phyloP scores from a whole-genome alignment of 2,113 vertebrate species.

The human (Homo sapiens) region DNA sequence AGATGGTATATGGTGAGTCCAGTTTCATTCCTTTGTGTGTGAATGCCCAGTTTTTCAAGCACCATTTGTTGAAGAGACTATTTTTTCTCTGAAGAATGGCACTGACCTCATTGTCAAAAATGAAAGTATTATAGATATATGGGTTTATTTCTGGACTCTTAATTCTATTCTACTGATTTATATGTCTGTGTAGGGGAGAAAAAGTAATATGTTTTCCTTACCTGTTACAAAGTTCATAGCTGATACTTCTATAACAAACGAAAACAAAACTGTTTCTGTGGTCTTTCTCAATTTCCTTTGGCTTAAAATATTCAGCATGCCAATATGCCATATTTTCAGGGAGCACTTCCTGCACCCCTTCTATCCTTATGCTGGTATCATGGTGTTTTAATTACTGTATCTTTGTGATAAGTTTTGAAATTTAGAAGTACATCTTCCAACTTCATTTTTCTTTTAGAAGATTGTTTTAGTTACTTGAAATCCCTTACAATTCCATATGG shows the following conservation, averaged over 20 bases:
- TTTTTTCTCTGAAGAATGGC: neutral
- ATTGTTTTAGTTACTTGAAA: neutral
- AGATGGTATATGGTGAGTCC: neutral
- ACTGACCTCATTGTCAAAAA: neutral
- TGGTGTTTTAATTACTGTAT: neutral
- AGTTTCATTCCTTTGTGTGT: neutral
- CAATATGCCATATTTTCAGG: neutral
- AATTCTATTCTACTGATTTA: neutral
- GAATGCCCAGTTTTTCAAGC: neutral
- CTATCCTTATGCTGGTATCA: neutral
- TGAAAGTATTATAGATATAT: neutral
- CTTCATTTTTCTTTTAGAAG: neutral
- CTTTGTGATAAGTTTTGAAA: neutral
- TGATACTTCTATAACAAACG: neutral
- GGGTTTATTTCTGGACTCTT: neutral
- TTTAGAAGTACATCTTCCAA: neutral
- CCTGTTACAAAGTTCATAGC: neutral
- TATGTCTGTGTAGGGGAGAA: neutral
- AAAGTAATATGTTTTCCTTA: neutral
- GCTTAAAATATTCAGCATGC: neutral
- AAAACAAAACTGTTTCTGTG: neutral
- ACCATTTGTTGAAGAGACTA: neutral
- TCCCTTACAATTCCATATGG: neutral
- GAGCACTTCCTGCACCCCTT: neutral
- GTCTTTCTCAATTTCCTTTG: neutral